Conservation (phyloP, 2,888 invertebrate genomes). For the Brachypalpus laphriformis region DNA sequence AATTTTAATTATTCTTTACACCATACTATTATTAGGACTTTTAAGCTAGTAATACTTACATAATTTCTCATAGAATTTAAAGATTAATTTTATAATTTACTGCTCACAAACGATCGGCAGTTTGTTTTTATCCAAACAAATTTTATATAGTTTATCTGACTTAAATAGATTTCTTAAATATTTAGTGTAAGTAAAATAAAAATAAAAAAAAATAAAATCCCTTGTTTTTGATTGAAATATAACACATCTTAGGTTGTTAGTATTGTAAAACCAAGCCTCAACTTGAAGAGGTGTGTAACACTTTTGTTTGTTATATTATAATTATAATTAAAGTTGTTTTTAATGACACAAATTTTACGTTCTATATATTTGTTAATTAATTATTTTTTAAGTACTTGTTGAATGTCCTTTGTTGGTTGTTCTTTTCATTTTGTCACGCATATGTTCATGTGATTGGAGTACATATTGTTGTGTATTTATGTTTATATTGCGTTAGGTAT, state of each 20-base stretch:
- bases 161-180: slow-evolving; percentile 26
- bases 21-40: slow-evolving; percentile 1
- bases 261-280: slow-evolving; percentile 50
- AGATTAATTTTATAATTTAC: slow-evolving; percentile 33
- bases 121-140: not conserved
- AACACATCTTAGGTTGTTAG: slow-evolving; percentile 30
- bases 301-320: slow-evolving; percentile 12
- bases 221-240: slow-evolving; percentile 59
- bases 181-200: slow-evolving; percentile 3
- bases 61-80: slow-evolving; percentile 35
- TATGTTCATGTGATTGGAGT: not conserved
- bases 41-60: slow-evolving; percentile 69
- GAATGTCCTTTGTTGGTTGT: slow-evolving; percentile 68
- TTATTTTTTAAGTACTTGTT: slow-evolving; percentile 69
- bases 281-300: slow-evolving; percentile 43
- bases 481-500: slow-evolving; percentile 22
- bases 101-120: not conserved
- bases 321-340: slow-evolving; percentile 2
- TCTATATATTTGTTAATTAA: slow-evolving; percentile 13
- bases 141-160: slow-evolving; percentile 14
- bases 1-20: slow-evolving; percentile 50
- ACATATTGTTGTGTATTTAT: slow-evolving; percentile 6
- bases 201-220: slow-evolving; percentile 40
- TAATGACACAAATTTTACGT: slow-evolving; percentile 4
- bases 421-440: slow-evolving; percentile 59